Conservation (phyloP, 2,797 vertebrate genomes). For the Geotria australis region DNA sequence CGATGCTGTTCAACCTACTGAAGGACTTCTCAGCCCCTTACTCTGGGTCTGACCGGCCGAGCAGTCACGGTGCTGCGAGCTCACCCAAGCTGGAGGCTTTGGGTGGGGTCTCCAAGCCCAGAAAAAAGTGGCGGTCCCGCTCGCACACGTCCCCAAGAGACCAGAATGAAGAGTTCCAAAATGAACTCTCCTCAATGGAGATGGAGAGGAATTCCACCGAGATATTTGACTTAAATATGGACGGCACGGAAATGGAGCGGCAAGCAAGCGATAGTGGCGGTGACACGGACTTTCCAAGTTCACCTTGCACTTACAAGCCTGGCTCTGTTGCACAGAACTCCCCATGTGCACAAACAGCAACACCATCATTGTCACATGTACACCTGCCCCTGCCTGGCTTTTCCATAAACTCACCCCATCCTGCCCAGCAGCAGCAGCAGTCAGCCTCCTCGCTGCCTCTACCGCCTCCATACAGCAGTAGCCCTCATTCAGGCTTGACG, state of each 20-base stretch:
- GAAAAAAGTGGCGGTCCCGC: slow-evolving; percentile 51
- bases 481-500: slow-evolving; percentile 22
- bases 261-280: no score
- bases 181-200: slow-evolving; percentile 92
- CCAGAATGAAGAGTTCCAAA: slow-evolving; percentile 77
- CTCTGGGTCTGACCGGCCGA: slow-evolving; percentile 59
- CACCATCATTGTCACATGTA: no score
- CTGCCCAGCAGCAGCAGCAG: slow-evolving; percentile 25
- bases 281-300: no score
- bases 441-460: slow-evolving; percentile 72
- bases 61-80: slow-evolving; percentile 77
- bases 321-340: no score
- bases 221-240: slow-evolving; percentile 62
- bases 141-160: slow-evolving; percentile 15
- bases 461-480: slow-evolving; percentile 33
- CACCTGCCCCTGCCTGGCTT: no score
- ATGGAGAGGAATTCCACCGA: slow-evolving; percentile 73
- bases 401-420: no score
- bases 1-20: slow-evolving; percentile 94
- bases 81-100: slow-evolving; percentile 40
- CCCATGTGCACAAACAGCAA: no score
- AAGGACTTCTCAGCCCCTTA: slow-evolving; percentile 83
- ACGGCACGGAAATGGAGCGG: no score
- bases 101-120: slow-evolving; percentile 36
- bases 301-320: no score